Evolutionary conservation across 2,113 vertebrate species (phyloP).

Genomic region (Tenebrosternarchus preto): DNA sequence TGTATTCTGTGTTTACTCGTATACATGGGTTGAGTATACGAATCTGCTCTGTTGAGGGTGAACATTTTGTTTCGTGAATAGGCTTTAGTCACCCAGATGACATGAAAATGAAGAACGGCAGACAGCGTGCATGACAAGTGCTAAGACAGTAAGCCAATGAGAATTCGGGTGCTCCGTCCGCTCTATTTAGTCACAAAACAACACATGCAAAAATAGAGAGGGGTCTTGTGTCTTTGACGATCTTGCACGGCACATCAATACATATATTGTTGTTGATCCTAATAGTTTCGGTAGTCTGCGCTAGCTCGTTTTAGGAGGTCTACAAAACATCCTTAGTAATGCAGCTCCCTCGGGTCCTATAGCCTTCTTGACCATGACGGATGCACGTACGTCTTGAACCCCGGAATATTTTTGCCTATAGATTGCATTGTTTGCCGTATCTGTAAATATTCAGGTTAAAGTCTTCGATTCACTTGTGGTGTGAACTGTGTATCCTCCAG

Average conservation of each 20-base stretch:
- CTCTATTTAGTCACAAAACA: not conserved
- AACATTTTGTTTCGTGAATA: not conserved
- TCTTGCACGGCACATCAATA: too few relatives aligned
- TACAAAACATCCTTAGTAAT: not conserved
- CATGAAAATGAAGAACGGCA: not conserved
- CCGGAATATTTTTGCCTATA: not conserved
- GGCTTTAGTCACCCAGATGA: not conserved
- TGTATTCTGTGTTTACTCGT: slow-evolving; percentile 19
- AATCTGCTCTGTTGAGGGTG: not conserved
- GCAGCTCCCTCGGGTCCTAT: not conserved
- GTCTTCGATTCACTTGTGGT: not conserved
- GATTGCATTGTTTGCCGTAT: not conserved
- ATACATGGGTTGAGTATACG: not conserved
- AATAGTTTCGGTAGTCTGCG: not conserved
- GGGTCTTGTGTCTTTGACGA: not conserved
- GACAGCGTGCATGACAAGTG: not conserved
- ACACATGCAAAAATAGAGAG: not conserved
- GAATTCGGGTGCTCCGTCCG: not conserved
- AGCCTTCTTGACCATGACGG: not conserved
- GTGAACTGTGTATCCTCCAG: not conserved
- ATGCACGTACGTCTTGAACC: not conserved
- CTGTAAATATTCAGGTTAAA: not conserved
- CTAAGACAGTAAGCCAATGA: not conserved
- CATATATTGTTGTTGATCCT: too few relatives aligned
- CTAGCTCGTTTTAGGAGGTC: not conserved